Evolutionary conservation across 2,888 invertebrate species (phyloP).

Genomic region (Chymomyza procnemis): DNA sequence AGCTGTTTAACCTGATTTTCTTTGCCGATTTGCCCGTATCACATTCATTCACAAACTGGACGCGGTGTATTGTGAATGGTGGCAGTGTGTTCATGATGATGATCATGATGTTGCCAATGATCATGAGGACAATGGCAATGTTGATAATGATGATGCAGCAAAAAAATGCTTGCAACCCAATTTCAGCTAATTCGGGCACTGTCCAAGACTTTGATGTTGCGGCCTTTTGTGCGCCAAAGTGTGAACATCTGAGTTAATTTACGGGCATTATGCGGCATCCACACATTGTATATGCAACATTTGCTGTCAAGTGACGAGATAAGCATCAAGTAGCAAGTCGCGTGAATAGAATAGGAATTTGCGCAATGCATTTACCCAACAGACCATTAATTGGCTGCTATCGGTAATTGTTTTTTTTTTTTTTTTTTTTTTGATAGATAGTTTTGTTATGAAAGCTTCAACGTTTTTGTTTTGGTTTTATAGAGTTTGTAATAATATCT

Average conservation of each 20-base stretch:
- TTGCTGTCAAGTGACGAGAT: constrained; percentile 14
- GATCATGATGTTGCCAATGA: not conserved
- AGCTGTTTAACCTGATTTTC: constrained; percentile 71
- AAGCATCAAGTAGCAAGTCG: constrained; percentile 33
- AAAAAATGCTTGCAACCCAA: constrained; percentile 46
- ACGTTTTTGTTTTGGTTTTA: no score
- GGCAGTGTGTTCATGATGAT: constrained; percentile 1
- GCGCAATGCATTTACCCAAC: constrained; percentile 2
- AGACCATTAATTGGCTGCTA: not conserved
- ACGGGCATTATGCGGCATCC: constrained; percentile 47
- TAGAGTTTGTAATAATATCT: no score
- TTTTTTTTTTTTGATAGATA: no score
- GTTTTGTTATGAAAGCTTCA: no score
- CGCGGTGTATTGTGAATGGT: not conserved
- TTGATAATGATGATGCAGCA: constrained; percentile 55
- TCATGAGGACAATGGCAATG: not conserved
- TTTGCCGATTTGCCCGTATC: constrained; percentile 53
- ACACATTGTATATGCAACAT: constrained; percentile 39
- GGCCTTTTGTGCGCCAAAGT: constrained; percentile 28
- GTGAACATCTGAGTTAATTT: constrained; percentile 56
- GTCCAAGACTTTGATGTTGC: constrained; percentile 29
- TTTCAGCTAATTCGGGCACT: constrained; percentile 47
- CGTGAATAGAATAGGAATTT: constrained; percentile 39
- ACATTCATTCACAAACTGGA: constrained; percentile 56
- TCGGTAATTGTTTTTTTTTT: no score